Base-by-base conservation (phyloP, 2,113 vertebrate species). In the Tylochromis polylepis region DNA sequence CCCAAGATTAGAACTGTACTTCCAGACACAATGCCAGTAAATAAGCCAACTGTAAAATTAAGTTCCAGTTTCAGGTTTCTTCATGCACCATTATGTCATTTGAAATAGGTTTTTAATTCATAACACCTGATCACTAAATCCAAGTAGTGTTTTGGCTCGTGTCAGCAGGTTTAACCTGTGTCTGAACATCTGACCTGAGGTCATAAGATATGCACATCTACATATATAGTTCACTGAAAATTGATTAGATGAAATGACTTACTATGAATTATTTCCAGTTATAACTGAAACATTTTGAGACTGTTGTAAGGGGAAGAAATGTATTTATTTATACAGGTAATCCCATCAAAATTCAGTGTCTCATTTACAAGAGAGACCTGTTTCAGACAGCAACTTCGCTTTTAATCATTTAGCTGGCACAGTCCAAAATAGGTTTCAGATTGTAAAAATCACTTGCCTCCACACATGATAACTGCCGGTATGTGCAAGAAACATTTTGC, bases 231-330 rank as follows among this genome's bases (percentile, higher is more conserved):
- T 49, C 24, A 46, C 15, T 75, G 43, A 49, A 49, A 49, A 75
- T 7, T 11, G 5, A 49, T 49, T 49, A 49, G 10, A 75, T 75
- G 12, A 75, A 75, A 49, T 27, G 2, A 49, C 10, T 29, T 49
- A 72, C 36, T 20, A n/a, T 38, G 10, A 72, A 1, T 29, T 18
- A 75, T 46, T 20, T 49, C 9, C 16, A 75, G 41, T 75, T 49
- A 11, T 15, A 46, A 72, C 34, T 36, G 36, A 8, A 72, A 46
- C 8, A 72, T 72, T 46, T 27, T 72, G 14, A 46, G 22, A 27
- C 14, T 41, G 38, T 10, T 24, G n/a, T 4, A 46, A 27, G 0
- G 41, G 9, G 18, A 11, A 1, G 0, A 0, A 3, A 2, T 4
- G 29, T 65, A 65, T 12, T 65, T 65, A 38, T n/a, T 60, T 38